Conservation (phyloP, 2,888 invertebrate genomes). For the Mactromeris polynyma region DNA sequence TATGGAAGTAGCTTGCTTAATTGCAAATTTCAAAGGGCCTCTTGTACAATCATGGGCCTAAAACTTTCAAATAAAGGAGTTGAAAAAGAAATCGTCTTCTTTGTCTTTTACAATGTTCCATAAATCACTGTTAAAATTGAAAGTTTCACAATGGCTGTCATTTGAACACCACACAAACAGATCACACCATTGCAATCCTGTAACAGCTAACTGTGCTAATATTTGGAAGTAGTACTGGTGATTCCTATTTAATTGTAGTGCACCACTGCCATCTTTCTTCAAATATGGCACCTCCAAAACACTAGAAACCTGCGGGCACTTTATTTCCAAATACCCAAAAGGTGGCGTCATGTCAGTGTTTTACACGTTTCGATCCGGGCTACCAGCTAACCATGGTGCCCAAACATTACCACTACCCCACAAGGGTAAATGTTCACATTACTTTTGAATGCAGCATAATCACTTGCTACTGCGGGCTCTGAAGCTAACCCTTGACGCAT, state of each 20-base stretch:
- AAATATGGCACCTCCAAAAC: not conserved
- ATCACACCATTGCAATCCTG: conserved; percentile 12
- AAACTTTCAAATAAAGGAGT: not conserved
- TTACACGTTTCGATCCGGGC: too few species aligned
- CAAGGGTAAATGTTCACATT: too few species aligned
- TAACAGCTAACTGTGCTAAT: conserved; percentile 4
- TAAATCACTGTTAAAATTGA: not conserved
- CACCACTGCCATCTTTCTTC: not conserved
- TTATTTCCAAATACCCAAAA: too few species aligned
- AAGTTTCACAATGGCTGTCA: conserved; percentile 17
- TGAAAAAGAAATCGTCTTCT: conserved; percentile 4
- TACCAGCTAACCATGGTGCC: conserved; percentile 7
- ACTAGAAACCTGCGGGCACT: too few species aligned
- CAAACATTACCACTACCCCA: too few species aligned
- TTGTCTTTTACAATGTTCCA: conserved; percentile 3
- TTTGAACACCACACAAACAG: conserved; percentile 10
- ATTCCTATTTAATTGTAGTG: not conserved
- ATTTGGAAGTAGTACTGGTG: not conserved
- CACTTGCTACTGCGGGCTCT: too few species aligned
- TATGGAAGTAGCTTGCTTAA: conserved; percentile 30
- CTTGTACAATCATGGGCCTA: conserved; percentile 11
- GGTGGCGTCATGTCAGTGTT: too few species aligned
- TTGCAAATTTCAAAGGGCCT: conserved; percentile 24
- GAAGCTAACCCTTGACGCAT: not conserved
- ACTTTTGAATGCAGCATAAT: too few species aligned